A percentile compares a stretch with the other conserved stretches of the same genome.
phyloP scores from a whole-genome alignment of 2,113 vertebrate species.

The Oxyruncus cristatus region DNA sequence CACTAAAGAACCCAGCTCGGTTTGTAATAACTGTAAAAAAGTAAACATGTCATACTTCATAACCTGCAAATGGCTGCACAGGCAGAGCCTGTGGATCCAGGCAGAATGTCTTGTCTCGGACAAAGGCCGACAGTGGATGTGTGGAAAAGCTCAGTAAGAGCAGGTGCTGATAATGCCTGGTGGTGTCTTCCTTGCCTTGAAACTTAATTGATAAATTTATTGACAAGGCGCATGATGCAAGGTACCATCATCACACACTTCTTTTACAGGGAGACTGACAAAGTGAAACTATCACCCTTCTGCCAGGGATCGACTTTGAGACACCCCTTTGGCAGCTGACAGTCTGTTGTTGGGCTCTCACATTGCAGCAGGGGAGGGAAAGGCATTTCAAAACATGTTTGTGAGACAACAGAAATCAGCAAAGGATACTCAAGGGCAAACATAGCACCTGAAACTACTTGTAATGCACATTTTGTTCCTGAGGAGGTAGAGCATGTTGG shows the following conservation, averaged over 20 bases:
- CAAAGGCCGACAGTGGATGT: not conserved
- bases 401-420: slow-evolving; percentile 11
- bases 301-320: not conserved
- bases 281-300: not conserved
- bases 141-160: not conserved
- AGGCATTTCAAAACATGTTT: slow-evolving; percentile 16
- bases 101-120: not conserved
- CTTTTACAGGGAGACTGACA: not conserved
- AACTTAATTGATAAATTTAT: not conserved
- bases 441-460: slow-evolving; percentile 20
- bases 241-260: too few relatives aligned
- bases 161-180: not conserved
- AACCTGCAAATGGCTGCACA: not conserved
- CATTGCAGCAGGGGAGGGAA: not conserved
- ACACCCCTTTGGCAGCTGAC: rapidly evolving
- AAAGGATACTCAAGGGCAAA: slow-evolving; percentile 32
- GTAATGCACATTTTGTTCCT: slow-evolving; percentile 40
- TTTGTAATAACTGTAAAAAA: not conserved
- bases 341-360: not conserved
- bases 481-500: not conserved
- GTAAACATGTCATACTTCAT: not conserved
- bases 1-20: not conserved
- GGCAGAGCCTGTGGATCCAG: not conserved
- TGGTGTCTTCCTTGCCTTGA: not conserved
- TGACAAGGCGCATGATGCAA: not conserved